Evolutionary conservation across 2,888 invertebrate species (phyloP).

Genomic region (Ectobius pallidus): DNA sequence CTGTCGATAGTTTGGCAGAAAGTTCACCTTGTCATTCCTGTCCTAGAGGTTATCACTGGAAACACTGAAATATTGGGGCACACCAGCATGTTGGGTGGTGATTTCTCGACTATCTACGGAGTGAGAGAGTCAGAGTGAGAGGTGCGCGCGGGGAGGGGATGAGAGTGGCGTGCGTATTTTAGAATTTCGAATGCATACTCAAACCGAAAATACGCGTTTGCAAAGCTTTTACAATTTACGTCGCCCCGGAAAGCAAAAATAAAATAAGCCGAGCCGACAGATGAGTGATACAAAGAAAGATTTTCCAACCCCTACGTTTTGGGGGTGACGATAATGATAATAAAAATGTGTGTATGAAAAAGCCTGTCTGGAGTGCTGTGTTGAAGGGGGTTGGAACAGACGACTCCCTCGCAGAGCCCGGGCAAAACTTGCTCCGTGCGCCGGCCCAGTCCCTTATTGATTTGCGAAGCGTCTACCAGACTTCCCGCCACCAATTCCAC

Average conservation of each 20-base stretch:
- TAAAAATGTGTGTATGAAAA: constrained; percentile 18
- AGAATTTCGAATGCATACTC: not conserved
- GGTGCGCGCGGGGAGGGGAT: not conserved
- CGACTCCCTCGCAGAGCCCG: constrained; percentile 19
- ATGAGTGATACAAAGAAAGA: not conserved
- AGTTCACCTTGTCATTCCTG: not conserved
- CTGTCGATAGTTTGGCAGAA: too few species aligned
- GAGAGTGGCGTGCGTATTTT: constrained; percentile 16
- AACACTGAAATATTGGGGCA: not conserved
- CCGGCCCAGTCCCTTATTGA: constrained; percentile 35
- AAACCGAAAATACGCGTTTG: not conserved
- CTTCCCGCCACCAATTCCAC: constrained; percentile 11
- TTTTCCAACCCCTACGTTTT: not conserved
- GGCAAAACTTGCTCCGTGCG: constrained; percentile 30
- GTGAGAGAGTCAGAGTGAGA: not conserved
- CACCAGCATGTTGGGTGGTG: not conserved
- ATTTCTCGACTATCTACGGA: not conserved
- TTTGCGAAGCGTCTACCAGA: constrained; percentile 20
- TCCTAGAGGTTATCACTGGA: not conserved
- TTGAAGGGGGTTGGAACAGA: not conserved
- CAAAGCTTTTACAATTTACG: too few species aligned
- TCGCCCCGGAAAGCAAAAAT: too few species aligned
- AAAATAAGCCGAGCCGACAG: too few species aligned
- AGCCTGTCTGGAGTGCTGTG: constrained; percentile 9
- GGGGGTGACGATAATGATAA: constrained; percentile 5